These are phyloP conservation scores for Micromussa lordhowensis DNA, from an alignment of 92 coral and sea anemone species.

Conservation along the genomic window DNA sequence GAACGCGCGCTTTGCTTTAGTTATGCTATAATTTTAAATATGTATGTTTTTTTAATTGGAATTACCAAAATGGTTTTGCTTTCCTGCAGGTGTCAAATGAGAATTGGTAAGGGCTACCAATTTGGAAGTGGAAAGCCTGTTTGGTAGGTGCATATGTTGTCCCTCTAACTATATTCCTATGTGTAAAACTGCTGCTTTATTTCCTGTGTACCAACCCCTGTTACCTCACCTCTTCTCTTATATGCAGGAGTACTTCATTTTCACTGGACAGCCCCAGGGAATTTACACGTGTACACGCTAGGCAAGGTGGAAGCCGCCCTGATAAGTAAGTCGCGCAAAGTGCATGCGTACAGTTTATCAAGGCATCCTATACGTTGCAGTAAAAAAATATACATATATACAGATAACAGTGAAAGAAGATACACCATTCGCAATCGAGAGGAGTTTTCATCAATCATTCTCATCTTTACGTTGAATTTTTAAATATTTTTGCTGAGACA, in stretches of 20 bases:
- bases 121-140: constrained; percentile 92
- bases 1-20: too few relatives aligned
- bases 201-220: neutral
- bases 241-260: constrained; percentile 88
- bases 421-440: neutral
- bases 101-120: constrained; percentile 90
- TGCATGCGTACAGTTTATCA: neutral
- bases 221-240: neutral
- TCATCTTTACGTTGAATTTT: neutral
- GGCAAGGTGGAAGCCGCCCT: constrained; percentile 92
- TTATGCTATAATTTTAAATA: too few relatives aligned
- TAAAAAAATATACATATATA: neutral
- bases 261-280: constrained; percentile 95
- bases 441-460: neutral
- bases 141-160: constrained; percentile 63
- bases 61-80: neutral
- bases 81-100: constrained; percentile 91
- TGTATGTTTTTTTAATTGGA: neutral
- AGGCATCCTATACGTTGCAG: neutral
- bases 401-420: neutral
- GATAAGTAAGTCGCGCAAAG: constrained; percentile 75
- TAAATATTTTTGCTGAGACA: neutral
- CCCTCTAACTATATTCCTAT: neutral
- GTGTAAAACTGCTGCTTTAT: neutral
- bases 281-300: constrained; percentile 89